Conservation (phyloP, 2,888 invertebrate genomes). For the Epirrhoe alternata region DNA sequence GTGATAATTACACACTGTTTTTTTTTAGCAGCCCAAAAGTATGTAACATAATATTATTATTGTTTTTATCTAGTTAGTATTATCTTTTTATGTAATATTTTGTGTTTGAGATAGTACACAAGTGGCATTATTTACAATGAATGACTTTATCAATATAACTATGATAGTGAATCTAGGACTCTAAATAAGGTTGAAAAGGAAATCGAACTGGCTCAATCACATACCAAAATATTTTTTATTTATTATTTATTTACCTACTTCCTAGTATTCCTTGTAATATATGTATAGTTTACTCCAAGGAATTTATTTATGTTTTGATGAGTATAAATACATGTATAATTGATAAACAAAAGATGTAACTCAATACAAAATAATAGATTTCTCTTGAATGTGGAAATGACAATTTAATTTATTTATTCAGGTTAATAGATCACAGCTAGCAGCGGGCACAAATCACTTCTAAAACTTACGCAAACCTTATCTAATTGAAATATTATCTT, state of each 20-base stretch:
- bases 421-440: slow-evolving; percentile 19
- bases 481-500: neutral
- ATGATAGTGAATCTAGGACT: neutral
- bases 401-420: slow-evolving; percentile 4
- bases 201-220: too few species aligned
- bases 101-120: neutral
- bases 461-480: slow-evolving; percentile 9
- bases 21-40: slow-evolving; percentile 6
- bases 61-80: neutral
- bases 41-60: too few species aligned
- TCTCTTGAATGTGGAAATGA: neutral
- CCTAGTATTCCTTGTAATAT: too few species aligned
- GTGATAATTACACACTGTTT: slow-evolving; percentile 62
- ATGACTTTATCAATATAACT: neutral
- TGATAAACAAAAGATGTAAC: too few species aligned
- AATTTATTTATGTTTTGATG: too few species aligned
- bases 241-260: too few species aligned
- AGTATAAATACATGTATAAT: too few species aligned
- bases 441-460: neutral
- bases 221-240: too few species aligned
- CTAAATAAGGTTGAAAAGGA: too few species aligned
- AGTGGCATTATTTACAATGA: too few species aligned
- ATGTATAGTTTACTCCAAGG: too few species aligned
- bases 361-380: neutral
- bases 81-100: neutral